These are phyloP conservation scores for Pyralis farinalis DNA, from an alignment of 2,888 invertebrate species.

Conservation along the genomic window DNA sequence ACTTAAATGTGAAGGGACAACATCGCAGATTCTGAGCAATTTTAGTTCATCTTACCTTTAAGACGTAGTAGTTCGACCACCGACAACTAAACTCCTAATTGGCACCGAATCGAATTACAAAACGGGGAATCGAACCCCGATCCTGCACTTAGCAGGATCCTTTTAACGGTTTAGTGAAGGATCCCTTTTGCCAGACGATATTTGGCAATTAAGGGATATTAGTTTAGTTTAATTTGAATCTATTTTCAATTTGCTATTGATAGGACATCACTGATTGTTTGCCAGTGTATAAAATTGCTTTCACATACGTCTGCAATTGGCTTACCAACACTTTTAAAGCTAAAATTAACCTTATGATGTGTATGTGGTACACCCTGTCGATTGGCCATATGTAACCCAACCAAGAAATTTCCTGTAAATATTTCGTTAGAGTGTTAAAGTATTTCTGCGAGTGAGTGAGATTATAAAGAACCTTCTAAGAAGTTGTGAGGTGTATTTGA, in stretches of 20 bases:
- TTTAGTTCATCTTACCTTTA: slow-evolving; percentile 37
- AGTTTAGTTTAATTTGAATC: slow-evolving; percentile 28
- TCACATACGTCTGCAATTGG: no score
- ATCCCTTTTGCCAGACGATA: slow-evolving; percentile 71
- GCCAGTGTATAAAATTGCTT: no score
- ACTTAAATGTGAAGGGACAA: slow-evolving; percentile 26
- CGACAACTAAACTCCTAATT: slow-evolving; percentile 77
- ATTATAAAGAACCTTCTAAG: no score
- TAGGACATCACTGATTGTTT: no score
- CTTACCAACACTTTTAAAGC: no score
- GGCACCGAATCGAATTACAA: slow-evolving; percentile 74
- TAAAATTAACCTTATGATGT: no score
- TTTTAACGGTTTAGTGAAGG: slow-evolving; percentile 79
- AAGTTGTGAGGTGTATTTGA: no score
- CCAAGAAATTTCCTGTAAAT: no score
- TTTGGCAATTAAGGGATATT: slow-evolving; percentile 70
- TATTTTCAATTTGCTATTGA: slow-evolving; percentile 14
- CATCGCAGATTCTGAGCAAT: slow-evolving; percentile 27
- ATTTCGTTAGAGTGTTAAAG: no score
- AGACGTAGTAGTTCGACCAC: slow-evolving; percentile 44
- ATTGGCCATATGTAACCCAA: no score
- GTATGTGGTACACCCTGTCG: no score
- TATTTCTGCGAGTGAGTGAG: no score
- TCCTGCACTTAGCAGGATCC: slow-evolving; percentile 75
- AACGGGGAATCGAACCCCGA: slow-evolving; percentile 75